Evolutionary conservation across 2,797 vertebrate genomes (phyloP).

Genomic region (Gallirallus australis): DNA sequence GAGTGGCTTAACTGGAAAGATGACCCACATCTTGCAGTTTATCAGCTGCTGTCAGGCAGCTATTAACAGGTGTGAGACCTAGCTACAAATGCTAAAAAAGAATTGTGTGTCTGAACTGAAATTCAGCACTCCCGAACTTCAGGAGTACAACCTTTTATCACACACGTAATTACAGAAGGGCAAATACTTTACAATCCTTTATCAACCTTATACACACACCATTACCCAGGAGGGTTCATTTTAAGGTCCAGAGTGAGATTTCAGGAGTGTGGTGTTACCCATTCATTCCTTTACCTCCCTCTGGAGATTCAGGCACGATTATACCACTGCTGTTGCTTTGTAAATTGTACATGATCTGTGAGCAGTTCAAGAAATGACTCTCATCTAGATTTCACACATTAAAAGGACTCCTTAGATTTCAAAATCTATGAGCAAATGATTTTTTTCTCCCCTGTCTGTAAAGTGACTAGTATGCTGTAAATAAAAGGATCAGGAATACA

Average conservation of each 20-base stretch:
- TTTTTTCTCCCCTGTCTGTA: neutral
- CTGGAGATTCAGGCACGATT: neutral
- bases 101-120: neutral
- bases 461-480: neutral
- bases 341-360: neutral
- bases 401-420: neutral
- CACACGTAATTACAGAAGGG: neutral
- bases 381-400: neutral
- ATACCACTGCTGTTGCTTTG: neutral
- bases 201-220: neutral
- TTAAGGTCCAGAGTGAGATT: neutral
- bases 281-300: neutral
- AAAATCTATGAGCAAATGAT: neutral
- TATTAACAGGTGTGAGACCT: neutral
- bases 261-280: neutral
- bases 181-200: neutral
- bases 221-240: neutral
- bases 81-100: neutral
- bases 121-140: neutral
- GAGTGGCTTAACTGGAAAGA: neutral
- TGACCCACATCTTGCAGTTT: neutral
- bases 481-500: neutral
- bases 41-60: neutral
- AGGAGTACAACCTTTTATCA: neutral
- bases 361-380: neutral